Base-by-base conservation (phyloP, 30 jellyfish, hydroid and myxozoan species). In the Turritopsis dohrnii region DNA sequence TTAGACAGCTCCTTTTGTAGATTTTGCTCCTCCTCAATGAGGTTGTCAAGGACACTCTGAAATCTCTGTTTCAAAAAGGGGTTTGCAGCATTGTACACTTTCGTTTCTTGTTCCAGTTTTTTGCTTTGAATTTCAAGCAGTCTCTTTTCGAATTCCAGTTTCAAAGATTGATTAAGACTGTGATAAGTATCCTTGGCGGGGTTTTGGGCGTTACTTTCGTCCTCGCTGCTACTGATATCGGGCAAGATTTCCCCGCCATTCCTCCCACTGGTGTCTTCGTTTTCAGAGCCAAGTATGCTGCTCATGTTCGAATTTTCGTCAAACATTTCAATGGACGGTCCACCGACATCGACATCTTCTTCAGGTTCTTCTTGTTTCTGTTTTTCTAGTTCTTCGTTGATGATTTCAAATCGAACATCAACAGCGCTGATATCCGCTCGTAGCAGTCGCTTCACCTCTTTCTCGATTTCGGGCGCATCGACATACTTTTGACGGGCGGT, bases 381-480 rank as follows among this genome's bases (percentile, higher is more conserved):
- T 31, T 85, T 95, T 52, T 86, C 94, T 73, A 86, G 94, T 16
- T 87, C 84, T 16, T 87, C 97, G 29, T 86, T 65, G n/a, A 80
- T 65, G 24, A 86, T 84, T 74, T 94, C 99, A 79, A 84, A 94
- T 1, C 89, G 86, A 20, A 94, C 99, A 84, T 89, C 94, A 52
- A 94, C 97, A 7, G 99, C 99, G 81, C 97, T 89, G 30, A 94
- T 88, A 65, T 94, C 99, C 5, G 99, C 99, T 52, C 97, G 87
- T 20, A 94, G 75, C 79, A 94, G 81, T 24, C 99, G 87, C 79
- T 90, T 89, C 21, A 94, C 97, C 74, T 94, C 99, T 69, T 89
- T 88, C 66, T 94, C 99, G 24, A 94, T 87, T 75, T 94, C 99
- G 16, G 99, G 97, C 52, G 97, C 94, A 71, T 94, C 99, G n/a